These are phyloP conservation scores for Saturnia pavonia DNA, from an alignment of 2,888 invertebrate genomes.

Conservation along the genomic window DNA sequence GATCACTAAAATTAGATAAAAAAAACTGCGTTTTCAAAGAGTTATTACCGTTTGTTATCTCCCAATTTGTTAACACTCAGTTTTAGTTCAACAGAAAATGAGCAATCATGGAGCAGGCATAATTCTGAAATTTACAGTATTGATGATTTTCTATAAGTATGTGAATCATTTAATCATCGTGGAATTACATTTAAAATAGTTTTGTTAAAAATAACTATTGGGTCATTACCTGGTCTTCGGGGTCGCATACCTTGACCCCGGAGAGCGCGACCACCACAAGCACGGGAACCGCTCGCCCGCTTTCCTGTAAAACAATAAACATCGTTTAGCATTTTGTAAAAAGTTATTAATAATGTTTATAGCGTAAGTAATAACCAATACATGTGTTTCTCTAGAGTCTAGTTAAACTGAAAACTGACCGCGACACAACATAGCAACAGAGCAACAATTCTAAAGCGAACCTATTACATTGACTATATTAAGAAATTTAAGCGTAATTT, in stretches of 20 bases:
- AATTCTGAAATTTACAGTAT: too few relatives aligned
- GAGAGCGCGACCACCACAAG: constrained; percentile 88
- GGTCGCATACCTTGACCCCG: constrained; percentile 92
- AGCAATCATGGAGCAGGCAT: too few relatives aligned
- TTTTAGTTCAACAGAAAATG: too few relatives aligned
- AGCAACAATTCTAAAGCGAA: not conserved
- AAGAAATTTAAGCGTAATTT: not conserved
- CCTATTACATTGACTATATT: not conserved
- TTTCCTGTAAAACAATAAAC: constrained; percentile 72
- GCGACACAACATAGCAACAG: not conserved
- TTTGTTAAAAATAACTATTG: not conserved
- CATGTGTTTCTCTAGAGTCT: too few relatives aligned
- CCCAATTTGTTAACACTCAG: too few relatives aligned
- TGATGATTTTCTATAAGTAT: not conserved
- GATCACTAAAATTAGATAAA: too few relatives aligned
- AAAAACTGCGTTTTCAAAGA: too few relatives aligned
- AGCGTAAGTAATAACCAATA: too few relatives aligned
- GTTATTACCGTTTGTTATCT: too few relatives aligned
- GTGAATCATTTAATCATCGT: not conserved
- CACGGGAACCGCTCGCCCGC: constrained; percentile 85
- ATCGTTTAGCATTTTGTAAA: not conserved
- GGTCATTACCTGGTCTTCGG: constrained; percentile 87
- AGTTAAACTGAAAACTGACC: too few relatives aligned
- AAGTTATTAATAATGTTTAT: not conserved
- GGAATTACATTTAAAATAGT: not conserved